Evolutionary conservation across 2,797 vertebrate genomes (phyloP).

Genomic region (Fundulus diaphanus): DNA sequence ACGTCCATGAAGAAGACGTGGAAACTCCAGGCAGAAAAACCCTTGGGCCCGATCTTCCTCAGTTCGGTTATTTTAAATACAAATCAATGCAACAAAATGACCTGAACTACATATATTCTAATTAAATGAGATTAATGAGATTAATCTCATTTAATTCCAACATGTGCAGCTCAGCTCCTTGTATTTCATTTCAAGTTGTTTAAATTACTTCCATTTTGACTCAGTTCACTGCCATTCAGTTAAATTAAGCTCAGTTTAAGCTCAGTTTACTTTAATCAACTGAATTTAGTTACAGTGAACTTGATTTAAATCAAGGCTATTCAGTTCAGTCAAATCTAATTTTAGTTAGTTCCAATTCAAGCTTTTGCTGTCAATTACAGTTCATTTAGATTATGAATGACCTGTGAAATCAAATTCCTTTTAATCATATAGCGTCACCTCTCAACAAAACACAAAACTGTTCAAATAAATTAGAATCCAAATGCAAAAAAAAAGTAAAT

Average conservation of each 20-base stretch:
- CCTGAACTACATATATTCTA: not conserved
- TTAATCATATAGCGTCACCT: not conserved
- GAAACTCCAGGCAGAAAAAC: not conserved
- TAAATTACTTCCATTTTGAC: not conserved
- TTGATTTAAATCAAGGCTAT: not conserved
- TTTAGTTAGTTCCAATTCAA: not conserved
- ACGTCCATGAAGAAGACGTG: not conserved
- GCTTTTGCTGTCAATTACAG: not conserved
- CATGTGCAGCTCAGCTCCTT: not conserved
- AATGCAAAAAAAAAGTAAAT: not conserved
- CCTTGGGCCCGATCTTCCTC: too few species aligned
- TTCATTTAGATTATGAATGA: not conserved
- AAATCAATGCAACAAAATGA: not conserved
- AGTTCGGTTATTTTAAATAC: not conserved
- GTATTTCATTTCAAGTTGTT: not conserved
- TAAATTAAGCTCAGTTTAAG: not conserved
- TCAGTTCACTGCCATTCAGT: not conserved
- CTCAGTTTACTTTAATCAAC: not conserved
- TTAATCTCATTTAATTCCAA: not conserved
- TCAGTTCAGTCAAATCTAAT: not conserved
- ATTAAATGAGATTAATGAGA: not conserved
- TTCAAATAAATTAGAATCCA: not conserved
- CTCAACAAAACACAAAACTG: not conserved
- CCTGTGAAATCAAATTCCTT: not conserved
- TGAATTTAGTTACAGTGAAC: not conserved